These are phyloP conservation scores for Pipistrellus pipistrellus DNA, from an alignment of 2,797 vertebrate genomes.

Conservation along the genomic window DNA sequence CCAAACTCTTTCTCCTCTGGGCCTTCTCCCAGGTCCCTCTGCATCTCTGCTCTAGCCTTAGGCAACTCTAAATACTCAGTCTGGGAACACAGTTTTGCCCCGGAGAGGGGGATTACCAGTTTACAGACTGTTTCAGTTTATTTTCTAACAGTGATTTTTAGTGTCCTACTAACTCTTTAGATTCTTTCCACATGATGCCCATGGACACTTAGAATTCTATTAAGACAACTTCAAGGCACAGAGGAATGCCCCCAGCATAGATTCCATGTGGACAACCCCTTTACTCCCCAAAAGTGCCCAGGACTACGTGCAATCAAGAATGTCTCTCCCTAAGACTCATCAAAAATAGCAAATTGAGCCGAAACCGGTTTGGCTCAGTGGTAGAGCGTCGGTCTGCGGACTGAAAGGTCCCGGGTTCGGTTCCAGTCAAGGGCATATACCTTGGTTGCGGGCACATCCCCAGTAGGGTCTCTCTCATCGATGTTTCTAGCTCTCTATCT, in stretches of 20 bases:
- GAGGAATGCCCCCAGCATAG: neutral
- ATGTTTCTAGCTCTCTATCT: too few relatives aligned
- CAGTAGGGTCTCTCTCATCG: too few relatives aligned
- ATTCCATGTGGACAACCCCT: neutral
- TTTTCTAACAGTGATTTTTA: conserved; percentile 28
- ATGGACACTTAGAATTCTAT: neutral
- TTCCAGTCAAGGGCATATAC: too few relatives aligned
- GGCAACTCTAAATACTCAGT: neutral
- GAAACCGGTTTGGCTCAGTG: too few relatives aligned
- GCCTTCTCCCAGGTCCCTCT: neutral
- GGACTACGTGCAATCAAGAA: neutral
- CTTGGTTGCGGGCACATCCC: too few relatives aligned
- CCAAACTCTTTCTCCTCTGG: neutral
- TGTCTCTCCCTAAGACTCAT: neutral
- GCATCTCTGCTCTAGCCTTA: neutral
- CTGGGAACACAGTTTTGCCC: neutral
- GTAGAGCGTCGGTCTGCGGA: too few relatives aligned
- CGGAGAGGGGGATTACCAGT: neutral
- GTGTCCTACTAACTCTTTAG: neutral
- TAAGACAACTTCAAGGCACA: neutral
- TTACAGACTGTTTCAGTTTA: neutral
- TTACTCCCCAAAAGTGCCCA: neutral
- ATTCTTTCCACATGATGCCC: neutral
- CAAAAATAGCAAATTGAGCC: conserved; percentile 33
- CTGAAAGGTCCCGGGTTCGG: too few relatives aligned